A percentile compares a stretch with the other conserved stretches of the same genome.
These are phyloP conservation scores for Misgurnus mizolepis DNA, from an alignment of 2,113 vertebrate species.

Conservation along the genomic window DNA sequence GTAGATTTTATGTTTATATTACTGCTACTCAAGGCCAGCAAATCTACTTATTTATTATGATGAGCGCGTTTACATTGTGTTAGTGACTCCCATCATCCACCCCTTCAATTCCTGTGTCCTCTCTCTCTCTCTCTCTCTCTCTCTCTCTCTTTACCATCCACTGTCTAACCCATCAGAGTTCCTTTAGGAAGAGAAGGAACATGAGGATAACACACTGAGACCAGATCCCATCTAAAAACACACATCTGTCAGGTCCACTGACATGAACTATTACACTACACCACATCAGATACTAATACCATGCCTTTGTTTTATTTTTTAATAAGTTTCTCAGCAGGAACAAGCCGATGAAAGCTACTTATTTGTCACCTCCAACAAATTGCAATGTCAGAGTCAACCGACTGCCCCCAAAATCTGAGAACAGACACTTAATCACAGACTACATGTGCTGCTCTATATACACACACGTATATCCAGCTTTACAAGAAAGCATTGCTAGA, in stretches of 20 bases:
- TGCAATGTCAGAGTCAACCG: not conserved
- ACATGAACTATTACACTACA: not conserved
- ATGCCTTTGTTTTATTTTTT: too few species aligned
- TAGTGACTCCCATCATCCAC: not conserved
- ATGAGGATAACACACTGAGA: slow-evolving; percentile 3
- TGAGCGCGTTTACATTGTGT: slow-evolving; percentile 47
- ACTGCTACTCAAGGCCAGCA: slow-evolving; percentile 33
- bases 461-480: not conserved
- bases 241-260: not conserved
- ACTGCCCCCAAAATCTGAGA: not conserved
- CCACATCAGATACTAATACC: not conserved
- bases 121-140: not conserved
- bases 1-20: slow-evolving; percentile 38
- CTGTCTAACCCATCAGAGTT: not conserved
- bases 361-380: slow-evolving; percentile 11
- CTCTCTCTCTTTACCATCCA: not conserved
- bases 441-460: not conserved
- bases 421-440: slow-evolving; percentile 9
- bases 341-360: not conserved
- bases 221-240: slow-evolving; percentile 5
- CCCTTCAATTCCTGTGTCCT: not conserved
- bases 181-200: not conserved
- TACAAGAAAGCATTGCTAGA: not conserved
- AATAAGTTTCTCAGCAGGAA: too few species aligned
- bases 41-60: slow-evolving; percentile 49